These are phyloP conservation scores for Leucosticte australis DNA, from an alignment of 2,113 vertebrate genomes.

Conservation along the genomic window DNA sequence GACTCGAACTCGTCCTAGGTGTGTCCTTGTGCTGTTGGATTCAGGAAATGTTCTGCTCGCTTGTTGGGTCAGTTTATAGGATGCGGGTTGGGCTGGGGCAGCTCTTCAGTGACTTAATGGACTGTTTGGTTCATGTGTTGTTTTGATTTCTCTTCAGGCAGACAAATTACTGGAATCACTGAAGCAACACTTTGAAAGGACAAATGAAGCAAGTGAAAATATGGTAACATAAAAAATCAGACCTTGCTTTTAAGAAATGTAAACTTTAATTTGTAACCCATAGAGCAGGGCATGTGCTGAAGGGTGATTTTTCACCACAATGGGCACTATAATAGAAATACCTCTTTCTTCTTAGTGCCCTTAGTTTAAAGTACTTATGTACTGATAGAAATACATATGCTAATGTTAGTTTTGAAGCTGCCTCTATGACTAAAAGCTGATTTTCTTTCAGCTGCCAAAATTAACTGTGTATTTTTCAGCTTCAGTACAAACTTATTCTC, in stretches of 20 bases:
- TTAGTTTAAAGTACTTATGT: neutral
- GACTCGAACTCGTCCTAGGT: neutral
- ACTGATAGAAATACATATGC: neutral
- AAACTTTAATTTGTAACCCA: neutral
- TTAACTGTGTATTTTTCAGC: neutral
- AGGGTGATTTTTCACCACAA: neutral
- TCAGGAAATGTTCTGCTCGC: neutral
- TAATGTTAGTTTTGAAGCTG: neutral
- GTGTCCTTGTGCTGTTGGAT: accelerated
- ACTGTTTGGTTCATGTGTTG: neutral
- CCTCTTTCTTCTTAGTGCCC: neutral
- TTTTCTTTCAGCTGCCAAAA: neutral
- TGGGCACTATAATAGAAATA: neutral
- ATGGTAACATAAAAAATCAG: slow-evolving; percentile 43
- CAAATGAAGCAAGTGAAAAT: slow-evolving; percentile 20
- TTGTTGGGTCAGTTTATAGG: neutral
- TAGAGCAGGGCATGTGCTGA: neutral
- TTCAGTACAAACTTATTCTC: neutral
- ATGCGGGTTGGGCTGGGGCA: accelerated
- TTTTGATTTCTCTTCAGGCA: slow-evolving; percentile 71
- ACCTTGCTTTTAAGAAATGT: neutral
- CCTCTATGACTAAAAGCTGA: neutral
- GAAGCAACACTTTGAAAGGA: slow-evolving; percentile 74
- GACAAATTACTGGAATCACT: slow-evolving; percentile 84
- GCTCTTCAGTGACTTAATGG: neutral